Conservation (phyloP, 2,797 vertebrate species). For the Chaetodon trifasciatus region DNA sequence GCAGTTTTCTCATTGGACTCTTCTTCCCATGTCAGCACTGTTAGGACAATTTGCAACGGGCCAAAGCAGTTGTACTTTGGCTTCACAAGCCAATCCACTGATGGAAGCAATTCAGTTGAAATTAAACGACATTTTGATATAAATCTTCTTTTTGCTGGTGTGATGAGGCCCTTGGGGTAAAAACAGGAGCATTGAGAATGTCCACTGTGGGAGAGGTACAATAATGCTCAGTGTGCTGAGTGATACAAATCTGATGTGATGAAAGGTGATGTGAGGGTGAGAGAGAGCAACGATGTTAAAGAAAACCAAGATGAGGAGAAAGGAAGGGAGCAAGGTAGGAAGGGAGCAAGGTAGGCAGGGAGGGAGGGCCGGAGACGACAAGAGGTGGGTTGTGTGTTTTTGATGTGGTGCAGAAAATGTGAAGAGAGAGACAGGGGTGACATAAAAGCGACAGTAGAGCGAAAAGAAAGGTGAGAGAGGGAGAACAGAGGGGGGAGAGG, state of each 20-base stretch:
- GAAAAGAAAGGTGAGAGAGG: conserved; percentile 30
- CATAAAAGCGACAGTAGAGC: conserved; percentile 20
- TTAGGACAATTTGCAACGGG: conserved; percentile 14
- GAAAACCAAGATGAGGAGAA: conserved; percentile 28
- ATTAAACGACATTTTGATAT: conserved; percentile 34
- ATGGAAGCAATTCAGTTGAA: conserved; percentile 6
- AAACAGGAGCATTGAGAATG: conserved; percentile 37
- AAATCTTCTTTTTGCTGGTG: conserved; percentile 26
- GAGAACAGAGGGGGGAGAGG: conserved; percentile 4
- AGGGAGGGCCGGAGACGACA: not conserved
- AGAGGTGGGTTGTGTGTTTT: conserved; percentile 9
- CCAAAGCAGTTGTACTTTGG: conserved; percentile 8
- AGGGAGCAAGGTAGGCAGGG: not conserved
- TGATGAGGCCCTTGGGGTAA: conserved; percentile 1
- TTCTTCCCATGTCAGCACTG: conserved; percentile 15
- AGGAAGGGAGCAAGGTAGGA: not conserved
- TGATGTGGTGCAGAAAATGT: conserved; percentile 13
- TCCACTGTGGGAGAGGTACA: conserved; percentile 35
- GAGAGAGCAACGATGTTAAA: conserved; percentile 24
- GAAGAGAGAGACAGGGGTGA: not conserved
- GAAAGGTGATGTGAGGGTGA: conserved; percentile 41
- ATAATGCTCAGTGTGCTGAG: conserved; percentile 34
- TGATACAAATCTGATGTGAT: conserved; percentile 43
- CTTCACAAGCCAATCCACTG: conserved; percentile 14
- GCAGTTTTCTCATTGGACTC: conserved; percentile 14